Conservation (phyloP, 1,140 invertebrate genomes). For the Ips typographus region DNA sequence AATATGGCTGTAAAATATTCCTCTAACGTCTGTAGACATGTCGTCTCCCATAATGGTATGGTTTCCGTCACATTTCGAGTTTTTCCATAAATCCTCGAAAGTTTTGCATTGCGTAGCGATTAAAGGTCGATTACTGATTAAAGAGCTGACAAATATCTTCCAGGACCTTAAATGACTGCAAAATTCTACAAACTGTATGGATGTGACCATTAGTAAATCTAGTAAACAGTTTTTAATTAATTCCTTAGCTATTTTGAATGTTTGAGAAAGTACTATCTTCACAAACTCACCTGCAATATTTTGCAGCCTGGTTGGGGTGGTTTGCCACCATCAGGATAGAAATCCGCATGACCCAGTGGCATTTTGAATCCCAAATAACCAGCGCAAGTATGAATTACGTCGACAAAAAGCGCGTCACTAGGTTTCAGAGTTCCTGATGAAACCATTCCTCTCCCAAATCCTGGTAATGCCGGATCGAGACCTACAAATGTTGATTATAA, state of each 20-base stretch:
- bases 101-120: slow-evolving; percentile 56
- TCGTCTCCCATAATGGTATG: slow-evolving; percentile 61
- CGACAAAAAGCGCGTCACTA: slow-evolving; percentile 73
- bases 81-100: slow-evolving; percentile 1
- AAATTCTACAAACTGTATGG: slow-evolving; percentile 57
- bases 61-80: slow-evolving; percentile 42
- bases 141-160: slow-evolving; percentile 70
- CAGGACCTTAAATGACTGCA: slow-evolving; percentile 76
- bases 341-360: slow-evolving; percentile 73
- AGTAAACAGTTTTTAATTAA: neutral
- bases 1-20: slow-evolving; percentile 64
- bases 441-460: slow-evolving; percentile 62
- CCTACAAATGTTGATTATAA: slow-evolving; percentile 48
- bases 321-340: slow-evolving; percentile 78
- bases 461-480: slow-evolving; percentile 74
- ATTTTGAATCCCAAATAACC: slow-evolving; percentile 63
- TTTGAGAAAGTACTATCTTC: no score
- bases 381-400: slow-evolving; percentile 73
- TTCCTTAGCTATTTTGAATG: slow-evolving; percentile 2
- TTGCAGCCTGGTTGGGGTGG: slow-evolving; percentile 72
- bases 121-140: slow-evolving; percentile 63
- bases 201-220: no score
- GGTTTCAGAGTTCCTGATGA: slow-evolving; percentile 60
- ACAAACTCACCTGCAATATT: slow-evolving; percentile 22
- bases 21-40: slow-evolving; percentile 53